Evolutionary conservation across 64 coral and sea anemone genomes (phyloP), one percentile per base, ranked within the genome.

Genomic region (Actinia equina): DNA sequence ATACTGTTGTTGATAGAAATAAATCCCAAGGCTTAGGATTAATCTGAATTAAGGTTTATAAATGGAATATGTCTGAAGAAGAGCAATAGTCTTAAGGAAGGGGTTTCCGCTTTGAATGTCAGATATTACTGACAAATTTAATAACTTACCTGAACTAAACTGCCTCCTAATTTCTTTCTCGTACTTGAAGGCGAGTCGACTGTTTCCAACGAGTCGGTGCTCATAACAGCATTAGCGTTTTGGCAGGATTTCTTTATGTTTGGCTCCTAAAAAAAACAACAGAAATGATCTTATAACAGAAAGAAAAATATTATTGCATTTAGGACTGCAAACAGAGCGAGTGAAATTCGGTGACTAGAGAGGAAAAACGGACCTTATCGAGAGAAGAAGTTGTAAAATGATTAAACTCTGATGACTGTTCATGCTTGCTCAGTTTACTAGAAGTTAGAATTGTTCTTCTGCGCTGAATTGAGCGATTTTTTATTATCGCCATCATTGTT

Each of bases 401-500:
- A 52, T 44, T 52, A 44, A 49, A 37, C 0, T 17, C 17, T 3
- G 78, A 49, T 18, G 42, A 49, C 12, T 81, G 43, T 4, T 81
- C 78, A 81, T 81, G 49, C 22, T 52, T 81, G 78, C 43, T 52
- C 17, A 81, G 8, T 52, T 81, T 81, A 52, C n/a, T 81, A 3
- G 44, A 19, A 13, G 78, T 20, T 7, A 81, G 44, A 52, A 81
- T 81, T 23, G 78, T 81, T 52, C 49, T 44, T 52, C 78, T 44
- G 52, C 78, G 78, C 45, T 49, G 43, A 51, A 81, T 81, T 44
- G 78, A 81, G 6, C 17, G 42, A 22, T 6, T 81, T 52, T 81
- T 81, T 44, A 81, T 81, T 16, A 81, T 81, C 17, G 42, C 45
- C 78, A 81, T 81, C 78, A 81, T 81, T 37, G 42, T 81, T 12